Evolutionary conservation across 2,113 vertebrate genomes (phyloP).

Genomic region (Naja naja): DNA sequence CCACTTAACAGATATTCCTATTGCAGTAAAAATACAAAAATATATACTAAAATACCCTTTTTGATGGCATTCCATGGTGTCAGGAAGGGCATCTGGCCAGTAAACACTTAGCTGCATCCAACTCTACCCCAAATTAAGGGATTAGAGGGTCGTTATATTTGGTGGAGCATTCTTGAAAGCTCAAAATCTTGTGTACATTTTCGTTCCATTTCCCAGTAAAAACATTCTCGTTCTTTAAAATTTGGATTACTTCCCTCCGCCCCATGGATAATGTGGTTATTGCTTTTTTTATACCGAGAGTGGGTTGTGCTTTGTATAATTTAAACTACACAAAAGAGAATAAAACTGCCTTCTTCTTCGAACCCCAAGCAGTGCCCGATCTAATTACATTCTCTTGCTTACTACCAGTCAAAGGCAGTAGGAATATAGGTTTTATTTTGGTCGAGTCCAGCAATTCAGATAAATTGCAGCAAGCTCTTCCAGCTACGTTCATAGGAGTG

Average conservation of each 20-base stretch:
- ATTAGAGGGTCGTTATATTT: not conserved
- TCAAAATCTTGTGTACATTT: not conserved
- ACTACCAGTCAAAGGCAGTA: not conserved
- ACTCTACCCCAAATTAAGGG: not conserved
- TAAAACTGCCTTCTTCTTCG: not conserved
- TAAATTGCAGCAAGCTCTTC: not conserved
- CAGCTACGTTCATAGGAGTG: not conserved
- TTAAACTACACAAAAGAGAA: not conserved
- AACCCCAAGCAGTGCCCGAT: not conserved
- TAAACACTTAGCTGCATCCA: not conserved
- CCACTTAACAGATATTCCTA: not conserved
- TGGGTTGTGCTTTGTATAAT: not conserved
- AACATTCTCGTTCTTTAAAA: not conserved
- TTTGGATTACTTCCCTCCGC: not conserved
- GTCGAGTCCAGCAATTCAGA: not conserved
- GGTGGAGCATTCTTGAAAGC: not conserved
- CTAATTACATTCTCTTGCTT: not conserved
- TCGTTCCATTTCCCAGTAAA: not conserved
- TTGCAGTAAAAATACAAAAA: not conserved
- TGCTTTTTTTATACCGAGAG: not conserved
- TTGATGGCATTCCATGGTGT: not conserved
- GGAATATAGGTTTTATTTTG: constrained; percentile 22
- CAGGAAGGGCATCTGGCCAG: not conserved
- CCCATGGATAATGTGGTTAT: not conserved
- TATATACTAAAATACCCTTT: not conserved